A percentile compares a stretch with the other conserved stretches of the same genome.
phyloP scores from a whole-genome alignment of 1,140 invertebrate species.

The Aphelenchoides fujianensis region DNA sequence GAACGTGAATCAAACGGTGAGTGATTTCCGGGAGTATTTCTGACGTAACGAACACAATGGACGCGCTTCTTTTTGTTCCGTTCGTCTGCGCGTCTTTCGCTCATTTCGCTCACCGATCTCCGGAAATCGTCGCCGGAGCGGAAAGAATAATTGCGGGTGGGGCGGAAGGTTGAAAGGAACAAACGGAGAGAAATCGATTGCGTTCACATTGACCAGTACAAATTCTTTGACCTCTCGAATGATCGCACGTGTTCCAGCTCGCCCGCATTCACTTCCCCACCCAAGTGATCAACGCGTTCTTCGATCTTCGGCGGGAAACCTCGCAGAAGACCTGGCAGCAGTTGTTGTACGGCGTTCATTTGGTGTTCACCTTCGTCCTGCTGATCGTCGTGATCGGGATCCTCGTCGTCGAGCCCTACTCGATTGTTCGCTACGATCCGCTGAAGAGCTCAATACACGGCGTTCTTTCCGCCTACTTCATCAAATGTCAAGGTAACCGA shows the following conservation, averaged over 20 bases:
- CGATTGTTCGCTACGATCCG: not conserved
- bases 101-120: no score
- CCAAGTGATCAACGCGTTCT: not conserved
- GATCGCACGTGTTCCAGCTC: no score
- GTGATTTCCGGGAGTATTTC: no score
- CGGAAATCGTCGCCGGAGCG: no score
- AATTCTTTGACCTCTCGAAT: no score
- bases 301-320: conserved; percentile 1
- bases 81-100: no score
- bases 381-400: not conserved
- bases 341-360: not conserved
- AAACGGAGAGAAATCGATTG: no score
- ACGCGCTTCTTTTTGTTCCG: no score
- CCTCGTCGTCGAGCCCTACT: not conserved
- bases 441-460: not conserved
- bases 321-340: not conserved
- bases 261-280: conserved; percentile 4
- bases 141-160: no score
- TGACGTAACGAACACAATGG: not conserved
- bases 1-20: conserved; percentile 22
- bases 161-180: no score
- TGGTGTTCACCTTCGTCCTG: conserved; percentile 1
- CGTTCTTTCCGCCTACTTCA: not conserved
- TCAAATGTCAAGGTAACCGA: not conserved
- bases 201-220: no score